These are phyloP conservation scores for Drosophila pectinifera DNA, from an alignment of 1,140 invertebrate genomes.

Conservation along the genomic window DNA sequence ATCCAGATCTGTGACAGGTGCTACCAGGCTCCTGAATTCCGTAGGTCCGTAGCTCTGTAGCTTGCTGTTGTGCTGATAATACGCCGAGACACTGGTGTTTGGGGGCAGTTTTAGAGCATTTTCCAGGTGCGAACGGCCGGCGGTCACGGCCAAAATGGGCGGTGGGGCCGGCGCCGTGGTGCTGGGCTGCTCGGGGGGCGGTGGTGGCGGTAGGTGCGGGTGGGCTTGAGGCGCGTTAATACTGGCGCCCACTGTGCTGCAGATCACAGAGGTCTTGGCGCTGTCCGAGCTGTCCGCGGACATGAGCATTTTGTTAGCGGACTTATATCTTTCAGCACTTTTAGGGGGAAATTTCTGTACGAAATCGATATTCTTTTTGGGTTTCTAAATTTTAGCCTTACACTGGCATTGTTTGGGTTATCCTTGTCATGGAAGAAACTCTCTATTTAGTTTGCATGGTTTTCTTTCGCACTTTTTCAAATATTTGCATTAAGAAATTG, in stretches of 20 bases:
- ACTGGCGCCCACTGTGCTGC: slow-evolving; percentile 42
- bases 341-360: slow-evolving; percentile 3
- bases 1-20: slow-evolving; percentile 82
- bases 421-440: background rate
- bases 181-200: slow-evolving; percentile 36
- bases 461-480: slow-evolving; percentile 6
- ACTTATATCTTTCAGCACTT: slow-evolving; percentile 20
- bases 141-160: slow-evolving; percentile 46
- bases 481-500: background rate
- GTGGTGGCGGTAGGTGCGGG: slow-evolving; percentile 15
- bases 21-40: slow-evolving; percentile 59
- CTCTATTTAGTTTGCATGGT: slow-evolving; percentile 12
- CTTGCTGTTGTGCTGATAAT: slow-evolving; percentile 82
- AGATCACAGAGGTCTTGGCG: slow-evolving; percentile 74
- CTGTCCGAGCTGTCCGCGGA: slow-evolving; percentile 84
- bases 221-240: slow-evolving; percentile 21
- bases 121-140: slow-evolving; percentile 75
- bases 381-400: slow-evolving; percentile 23
- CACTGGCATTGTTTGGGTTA: slow-evolving; percentile 46
- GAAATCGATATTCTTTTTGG: slow-evolving; percentile 1
- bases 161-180: slow-evolving; percentile 33
- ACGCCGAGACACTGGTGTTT: slow-evolving; percentile 80
- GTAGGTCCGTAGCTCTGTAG: slow-evolving; percentile 31
- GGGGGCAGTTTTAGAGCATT: slow-evolving; percentile 78
- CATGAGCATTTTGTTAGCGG: slow-evolving; percentile 78